Evolutionary conservation across 2,888 invertebrate genomes (phyloP), one percentile per base, ranked within the genome.

Genomic region (Metellina segmentata): DNA sequence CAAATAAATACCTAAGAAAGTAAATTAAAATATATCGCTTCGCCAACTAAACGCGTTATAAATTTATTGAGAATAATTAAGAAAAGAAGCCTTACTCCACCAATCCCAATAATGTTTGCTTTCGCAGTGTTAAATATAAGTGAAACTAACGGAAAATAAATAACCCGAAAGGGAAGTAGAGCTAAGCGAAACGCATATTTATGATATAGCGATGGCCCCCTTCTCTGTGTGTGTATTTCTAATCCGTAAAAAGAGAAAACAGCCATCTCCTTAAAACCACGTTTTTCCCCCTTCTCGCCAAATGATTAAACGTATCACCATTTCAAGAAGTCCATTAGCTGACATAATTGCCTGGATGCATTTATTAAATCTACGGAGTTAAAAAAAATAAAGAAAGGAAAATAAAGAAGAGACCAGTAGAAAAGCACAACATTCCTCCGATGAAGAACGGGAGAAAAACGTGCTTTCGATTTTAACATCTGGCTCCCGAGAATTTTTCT

Each of bases 391-490:
- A 79, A 71, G 48, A 34, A 34, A 51, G 20, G 52, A n/a, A 48
- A 81, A 8, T 8, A 81, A n/a, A 48, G n/a, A 51, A n/a, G 51
- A 71, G 49, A 71, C 82, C 16, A 49, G 61, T 34, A 48, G 53
- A 79, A 48, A 19, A 19, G 20, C 20, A 7, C 19, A 19, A 19
- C 82, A 82, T 82, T 82, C 82, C 82, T 82, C 19, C 7, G 16
- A 82, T 19, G 82, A 82, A 71, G 49, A 53, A 79, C 52, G 20
- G 53, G 48, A 48, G 81, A 34, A 61, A 53, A 70, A 70, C 85
- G 51, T 69, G 77, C 77, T 48, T 69, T 85, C 48, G 48, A 61
- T 85, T 79, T 71, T n/a, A 86, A 86, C 78, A 85, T 69, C 19
- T 70, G 34, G 49, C 77, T 71, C 11, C 71, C 11, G 52, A 86